These are phyloP conservation scores for Agrotis exclamationis DNA, from an alignment of 2,888 invertebrate genomes.

Conservation along the genomic window DNA sequence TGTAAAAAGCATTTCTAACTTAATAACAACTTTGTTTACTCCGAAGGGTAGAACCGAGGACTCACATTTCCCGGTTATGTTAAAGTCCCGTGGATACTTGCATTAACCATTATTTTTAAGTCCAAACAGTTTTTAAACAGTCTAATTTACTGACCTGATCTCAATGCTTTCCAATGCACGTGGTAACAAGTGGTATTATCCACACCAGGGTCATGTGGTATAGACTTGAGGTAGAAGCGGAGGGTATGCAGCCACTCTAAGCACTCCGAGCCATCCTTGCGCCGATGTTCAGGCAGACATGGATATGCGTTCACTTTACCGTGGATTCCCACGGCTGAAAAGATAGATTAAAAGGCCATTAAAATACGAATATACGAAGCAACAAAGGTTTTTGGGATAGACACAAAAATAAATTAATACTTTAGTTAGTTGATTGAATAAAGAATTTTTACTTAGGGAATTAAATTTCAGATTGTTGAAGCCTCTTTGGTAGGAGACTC, in stretches of 20 bases:
- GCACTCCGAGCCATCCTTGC: constrained; percentile 93
- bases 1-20: background rate
- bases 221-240: constrained; percentile 93
- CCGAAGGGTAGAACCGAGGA: background rate
- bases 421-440: no score
- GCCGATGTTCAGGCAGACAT: constrained; percentile 92
- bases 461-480: no score
- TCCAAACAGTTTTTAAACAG: background rate
- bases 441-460: no score
- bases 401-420: no score
- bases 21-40: background rate
- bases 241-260: constrained; percentile 96
- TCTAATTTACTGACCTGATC: constrained; percentile 80
- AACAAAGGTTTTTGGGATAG: no score
- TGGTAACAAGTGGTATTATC: constrained; percentile 95
- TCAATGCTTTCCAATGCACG: constrained; percentile 95
- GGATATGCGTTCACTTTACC: constrained; percentile 93
- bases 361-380: no score
- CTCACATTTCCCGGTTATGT: background rate
- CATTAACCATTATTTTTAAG: no score
- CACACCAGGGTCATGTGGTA: constrained; percentile 87
- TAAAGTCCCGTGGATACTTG: background rate
- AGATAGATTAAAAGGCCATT: no score
- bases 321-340: constrained; percentile 90
- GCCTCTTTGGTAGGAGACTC: no score